A percentile compares a stretch with the other conserved stretches of the same genome.
These are phyloP conservation scores for Oxyura jamaicensis DNA, from an alignment of 2,113 vertebrate species.

Conservation along the genomic window DNA sequence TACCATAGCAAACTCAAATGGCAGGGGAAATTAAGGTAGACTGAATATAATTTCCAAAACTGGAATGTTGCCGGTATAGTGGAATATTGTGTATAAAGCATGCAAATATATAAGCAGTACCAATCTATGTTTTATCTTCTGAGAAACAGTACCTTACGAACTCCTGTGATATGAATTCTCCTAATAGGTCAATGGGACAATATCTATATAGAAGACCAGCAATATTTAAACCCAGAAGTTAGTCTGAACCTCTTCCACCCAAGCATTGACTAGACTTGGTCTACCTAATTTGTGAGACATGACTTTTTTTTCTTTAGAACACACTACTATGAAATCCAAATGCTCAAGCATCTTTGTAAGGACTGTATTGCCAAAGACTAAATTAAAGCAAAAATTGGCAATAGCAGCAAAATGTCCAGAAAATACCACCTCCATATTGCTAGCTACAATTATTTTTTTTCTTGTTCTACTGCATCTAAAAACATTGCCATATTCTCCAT, in stretches of 20 bases:
- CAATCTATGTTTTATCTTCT: neutral
- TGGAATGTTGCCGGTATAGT: neutral
- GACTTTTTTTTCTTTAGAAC: neutral
- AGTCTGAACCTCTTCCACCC: neutral
- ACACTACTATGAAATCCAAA: neutral
- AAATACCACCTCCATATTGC: neutral
- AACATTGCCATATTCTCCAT: neutral
- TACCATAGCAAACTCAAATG: neutral
- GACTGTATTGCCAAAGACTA: neutral
- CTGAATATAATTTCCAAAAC: neutral
- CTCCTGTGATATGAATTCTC: neutral
- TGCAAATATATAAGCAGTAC: neutral
- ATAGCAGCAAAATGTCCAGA: neutral
- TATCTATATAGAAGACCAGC: neutral
- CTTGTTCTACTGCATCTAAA: neutral
- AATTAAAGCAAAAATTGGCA: neutral
- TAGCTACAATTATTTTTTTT: neutral
- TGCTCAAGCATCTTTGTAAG: neutral
- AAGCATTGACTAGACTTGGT: neutral
- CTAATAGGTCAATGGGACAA: neutral
- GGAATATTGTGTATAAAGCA: neutral
- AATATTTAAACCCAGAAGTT: neutral
- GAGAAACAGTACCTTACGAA: neutral
- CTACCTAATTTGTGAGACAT: neutral
- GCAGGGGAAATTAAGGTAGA: neutral